phyloP scores from a whole-genome alignment of 2,113 vertebrate species.

The Calypte anna region DNA sequence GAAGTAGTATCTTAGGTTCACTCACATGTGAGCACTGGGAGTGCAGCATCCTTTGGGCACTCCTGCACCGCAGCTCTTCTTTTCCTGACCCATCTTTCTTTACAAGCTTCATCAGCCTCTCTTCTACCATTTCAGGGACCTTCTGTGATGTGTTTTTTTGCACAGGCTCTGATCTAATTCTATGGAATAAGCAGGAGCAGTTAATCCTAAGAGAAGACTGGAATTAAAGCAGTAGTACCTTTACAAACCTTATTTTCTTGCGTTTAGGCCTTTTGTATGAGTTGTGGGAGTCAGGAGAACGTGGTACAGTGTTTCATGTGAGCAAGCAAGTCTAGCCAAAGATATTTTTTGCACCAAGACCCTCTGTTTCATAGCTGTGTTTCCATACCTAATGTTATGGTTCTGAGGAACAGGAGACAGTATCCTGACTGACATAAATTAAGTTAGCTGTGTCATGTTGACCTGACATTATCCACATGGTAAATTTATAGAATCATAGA shows the following conservation, averaged over 20 bases:
- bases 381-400: background rate
- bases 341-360: accelerated
- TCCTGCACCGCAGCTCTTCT: background rate
- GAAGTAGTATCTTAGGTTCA: background rate
- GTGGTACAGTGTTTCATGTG: background rate
- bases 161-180: background rate
- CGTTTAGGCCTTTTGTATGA: background rate
- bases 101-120: background rate
- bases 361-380: background rate
- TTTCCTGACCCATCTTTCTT: background rate
- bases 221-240: background rate
- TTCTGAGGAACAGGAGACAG: background rate
- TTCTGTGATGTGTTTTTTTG: background rate
- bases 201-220: background rate
- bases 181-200: background rate
- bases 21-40: background rate
- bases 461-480: background rate
- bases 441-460: background rate
- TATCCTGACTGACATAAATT: background rate
- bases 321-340: background rate
- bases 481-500: background rate
- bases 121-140: background rate
- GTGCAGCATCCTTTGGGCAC: background rate
- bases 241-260: background rate
- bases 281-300: background rate